Evolutionary conservation across 1,140 invertebrate species (phyloP).

Genomic region (Penaeus vannamei): DNA sequence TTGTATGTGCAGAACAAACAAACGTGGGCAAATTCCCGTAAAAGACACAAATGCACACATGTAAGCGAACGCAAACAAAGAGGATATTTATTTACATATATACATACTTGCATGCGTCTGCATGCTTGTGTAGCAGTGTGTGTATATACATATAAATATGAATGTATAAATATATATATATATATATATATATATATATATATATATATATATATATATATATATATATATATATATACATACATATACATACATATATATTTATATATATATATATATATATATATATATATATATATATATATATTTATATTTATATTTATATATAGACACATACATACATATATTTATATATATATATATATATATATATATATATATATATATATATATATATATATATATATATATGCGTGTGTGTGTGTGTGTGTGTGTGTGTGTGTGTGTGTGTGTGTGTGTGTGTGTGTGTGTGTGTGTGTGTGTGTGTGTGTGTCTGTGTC

Average conservation of each 20-base stretch:
- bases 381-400: neutral
- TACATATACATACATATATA: slow-evolving; percentile 3
- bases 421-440: slow-evolving; percentile 7
- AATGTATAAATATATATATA: neutral
- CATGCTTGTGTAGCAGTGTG: neutral
- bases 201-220: slow-evolving; percentile 28
- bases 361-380: slow-evolving; percentile 12
- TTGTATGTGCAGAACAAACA: neutral
- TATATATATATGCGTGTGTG: neutral
- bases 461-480: neutral
- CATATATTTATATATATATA: neutral
- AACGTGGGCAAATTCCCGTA: neutral
- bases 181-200: slow-evolving; percentile 37
- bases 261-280: slow-evolving; percentile 28
- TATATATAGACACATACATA: neutral
- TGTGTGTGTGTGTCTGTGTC: neutral
- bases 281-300: slow-evolving; percentile 11
- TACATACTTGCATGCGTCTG: neutral
- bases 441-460: slow-evolving; percentile 10
- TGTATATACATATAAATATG: neutral
- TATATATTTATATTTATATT: neutral
- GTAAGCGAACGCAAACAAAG: neutral
- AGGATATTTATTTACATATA: slow-evolving; percentile 5
- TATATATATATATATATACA: neutral
- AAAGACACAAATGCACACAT: neutral